phyloP scores from a whole-genome alignment of 2,113 vertebrate species.

The Butorides virescens region DNA sequence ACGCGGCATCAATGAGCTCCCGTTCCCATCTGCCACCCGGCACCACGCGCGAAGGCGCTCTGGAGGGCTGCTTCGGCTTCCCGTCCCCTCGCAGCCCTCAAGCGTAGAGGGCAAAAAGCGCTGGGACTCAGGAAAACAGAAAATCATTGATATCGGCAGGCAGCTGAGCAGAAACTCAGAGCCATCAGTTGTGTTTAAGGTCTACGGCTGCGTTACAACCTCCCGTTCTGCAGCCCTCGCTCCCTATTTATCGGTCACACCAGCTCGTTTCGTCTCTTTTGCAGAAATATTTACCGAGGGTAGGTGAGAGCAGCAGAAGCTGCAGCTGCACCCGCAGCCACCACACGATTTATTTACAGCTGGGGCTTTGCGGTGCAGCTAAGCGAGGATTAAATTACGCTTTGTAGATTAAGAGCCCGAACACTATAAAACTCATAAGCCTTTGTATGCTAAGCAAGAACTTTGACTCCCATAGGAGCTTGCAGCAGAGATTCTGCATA shows the following conservation, averaged over 20 bases:
- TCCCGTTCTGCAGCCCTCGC: background rate
- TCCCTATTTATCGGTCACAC: background rate
- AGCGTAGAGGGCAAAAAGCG: background rate
- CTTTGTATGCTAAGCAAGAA: slow-evolving; percentile 74
- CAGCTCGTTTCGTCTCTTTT: slow-evolving; percentile 46
- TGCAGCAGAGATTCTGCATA: slow-evolving; percentile 37
- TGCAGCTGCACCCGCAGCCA: slow-evolving; percentile 29
- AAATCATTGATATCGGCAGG: slow-evolving; percentile 42
- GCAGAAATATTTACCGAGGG: slow-evolving; percentile 48
- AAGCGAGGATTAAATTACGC: slow-evolving; percentile 73
- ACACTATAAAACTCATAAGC: slow-evolving; percentile 70
- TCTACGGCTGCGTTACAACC: background rate
- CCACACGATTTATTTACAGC: slow-evolving; percentile 62
- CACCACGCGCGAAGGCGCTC: too few species aligned
- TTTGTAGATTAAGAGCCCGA: slow-evolving; percentile 73
- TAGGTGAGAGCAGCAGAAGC: slow-evolving; percentile 53
- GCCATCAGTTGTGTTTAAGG: slow-evolving; percentile 37
- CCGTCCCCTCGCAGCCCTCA: background rate
- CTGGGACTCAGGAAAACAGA: background rate
- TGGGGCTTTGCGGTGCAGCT: slow-evolving; percentile 46
- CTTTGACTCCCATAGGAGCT: slow-evolving; percentile 50
- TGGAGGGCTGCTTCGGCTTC: background rate
- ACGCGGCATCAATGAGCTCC: background rate
- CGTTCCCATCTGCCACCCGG: background rate
- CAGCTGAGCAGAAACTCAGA: slow-evolving; percentile 20